Evolutionary conservation across 1,140 invertebrate species (phyloP), one percentile per base, ranked within the genome.

Genomic region (Phthorimaea operculella): DNA sequence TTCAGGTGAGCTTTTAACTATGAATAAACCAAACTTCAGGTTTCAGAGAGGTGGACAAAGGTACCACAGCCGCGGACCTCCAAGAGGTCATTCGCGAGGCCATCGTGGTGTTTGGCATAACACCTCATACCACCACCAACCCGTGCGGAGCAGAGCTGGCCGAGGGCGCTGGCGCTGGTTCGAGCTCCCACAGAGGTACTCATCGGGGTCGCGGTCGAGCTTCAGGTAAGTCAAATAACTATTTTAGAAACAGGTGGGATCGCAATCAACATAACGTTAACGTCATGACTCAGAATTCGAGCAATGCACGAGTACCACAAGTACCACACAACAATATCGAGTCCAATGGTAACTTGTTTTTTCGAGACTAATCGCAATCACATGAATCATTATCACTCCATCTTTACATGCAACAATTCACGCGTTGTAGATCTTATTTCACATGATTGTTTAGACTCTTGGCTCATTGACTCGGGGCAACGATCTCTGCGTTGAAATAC

Each of bases 401-500:
- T 60, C 42, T 47, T 42, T 42, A 42, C 39, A n/a, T 42, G 11
- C 14, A 42, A 42, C 14, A 42, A 42, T 42, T n/a, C 11, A n/a
- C 39, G 11, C 14, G 14, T 15, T n/a, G 14, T 42, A 47, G 14
- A 47, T 9, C 16, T 47, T 10, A 15, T 14, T 16, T 10, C 9
- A 16, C 9, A 47, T 47, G 45, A 47, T 16, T 14, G 15, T 14
- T 14, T 14, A 47, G 11, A 18, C 10, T n/a, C 11, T 52, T 52
- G 33, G 21, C 15, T 61, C 47, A 12, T 69, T 39, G 57, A 66
- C 36, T 58, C 62, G 64, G 58, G 5, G 60, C 62, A 33, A 62
- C 61, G 1, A 57, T 66, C 17, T 69, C 56, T 15, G 58, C 39
- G 14, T 17, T 62, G 34, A 62, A 67, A 51, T 59, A 60, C 54